These are phyloP conservation scores for Pecten maximus DNA, from an alignment of 2,888 invertebrate genomes.

Conservation along the genomic window DNA sequence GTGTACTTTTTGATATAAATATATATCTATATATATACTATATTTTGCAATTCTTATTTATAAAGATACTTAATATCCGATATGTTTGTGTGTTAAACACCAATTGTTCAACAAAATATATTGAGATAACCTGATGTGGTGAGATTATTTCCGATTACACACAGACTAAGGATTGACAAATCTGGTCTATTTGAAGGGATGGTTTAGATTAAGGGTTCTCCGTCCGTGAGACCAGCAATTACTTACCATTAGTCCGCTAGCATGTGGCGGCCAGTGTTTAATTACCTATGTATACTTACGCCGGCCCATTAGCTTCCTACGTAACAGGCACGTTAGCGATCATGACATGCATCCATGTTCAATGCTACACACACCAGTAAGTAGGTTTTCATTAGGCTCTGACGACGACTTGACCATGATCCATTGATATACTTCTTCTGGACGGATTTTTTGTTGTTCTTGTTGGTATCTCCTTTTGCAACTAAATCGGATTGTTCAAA, in stretches of 20 bases:
- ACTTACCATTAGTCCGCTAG: not conserved
- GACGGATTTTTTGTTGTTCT: too few species aligned
- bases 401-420: not conserved
- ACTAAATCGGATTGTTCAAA: too few species aligned
- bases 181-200: not conserved
- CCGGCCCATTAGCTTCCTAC: not conserved
- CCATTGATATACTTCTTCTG: not conserved
- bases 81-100: not conserved
- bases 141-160: too few species aligned
- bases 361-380: not conserved
- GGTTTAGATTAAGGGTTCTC: not conserved
- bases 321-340: not conserved
- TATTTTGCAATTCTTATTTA: not conserved
- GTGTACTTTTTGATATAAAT: not conserved
- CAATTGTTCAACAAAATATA: not conserved
- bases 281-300: conserved; percentile 6
- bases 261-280: conserved; percentile 17
- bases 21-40: too few species aligned
- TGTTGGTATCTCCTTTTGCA: too few species aligned
- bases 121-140: not conserved
- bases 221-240: conserved; percentile 19
- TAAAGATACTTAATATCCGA: not conserved
- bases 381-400: not conserved
- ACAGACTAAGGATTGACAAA: not conserved
- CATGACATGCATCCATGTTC: not conserved